Base-by-base conservation (phyloP, 2,113 vertebrate species). In the Solea senegalensis region DNA sequence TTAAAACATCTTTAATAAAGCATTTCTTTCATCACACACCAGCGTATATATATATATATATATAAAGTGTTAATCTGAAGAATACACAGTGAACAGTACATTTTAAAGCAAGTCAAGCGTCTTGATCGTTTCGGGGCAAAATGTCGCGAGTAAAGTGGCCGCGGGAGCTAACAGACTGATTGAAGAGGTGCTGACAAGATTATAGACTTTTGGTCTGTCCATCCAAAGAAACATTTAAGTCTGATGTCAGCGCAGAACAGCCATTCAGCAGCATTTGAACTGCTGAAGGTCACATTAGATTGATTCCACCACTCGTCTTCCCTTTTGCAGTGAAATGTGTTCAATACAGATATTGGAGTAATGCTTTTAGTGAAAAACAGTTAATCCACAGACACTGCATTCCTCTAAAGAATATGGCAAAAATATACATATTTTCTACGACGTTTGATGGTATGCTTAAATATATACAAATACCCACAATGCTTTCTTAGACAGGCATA, bases 1-100 rank as follows among this genome's bases (percentile, higher is more conserved):
- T 74, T 73, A 87, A 88, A 87, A 86, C 78, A 74, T 75, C 62
- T 90, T 91, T 90, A 90, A 85, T 90, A 81, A 62, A 80, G 72
- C 63, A 60, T 81, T 88, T 86, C 48, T 77, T 76, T 86, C 39
- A 77, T 73, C 78, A 83, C 78, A 48, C 45, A 48, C 52, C 57
- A 45, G 78, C 9, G 64, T 21, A 21, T 21, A 21, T 21, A 21
- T 21, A 21, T 21, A 21, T 21, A 21, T 74, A 73, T 86, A 48
- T 34, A 89, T 63, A 86, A 91, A 91, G 84, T 84, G 52, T 88
- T 86, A 69, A 71, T 65, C 16, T 9, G 56, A 66, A 55, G 44
- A 71, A 57, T 67, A 72, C 68, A 74, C 45, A 74, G 28, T 76
- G 45, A 74, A 48, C 34, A 46, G 57, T 55, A 57, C 52, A 65